Evolutionary conservation across 2,888 invertebrate species (phyloP).

Genomic region (Philopedon plagiatum): DNA sequence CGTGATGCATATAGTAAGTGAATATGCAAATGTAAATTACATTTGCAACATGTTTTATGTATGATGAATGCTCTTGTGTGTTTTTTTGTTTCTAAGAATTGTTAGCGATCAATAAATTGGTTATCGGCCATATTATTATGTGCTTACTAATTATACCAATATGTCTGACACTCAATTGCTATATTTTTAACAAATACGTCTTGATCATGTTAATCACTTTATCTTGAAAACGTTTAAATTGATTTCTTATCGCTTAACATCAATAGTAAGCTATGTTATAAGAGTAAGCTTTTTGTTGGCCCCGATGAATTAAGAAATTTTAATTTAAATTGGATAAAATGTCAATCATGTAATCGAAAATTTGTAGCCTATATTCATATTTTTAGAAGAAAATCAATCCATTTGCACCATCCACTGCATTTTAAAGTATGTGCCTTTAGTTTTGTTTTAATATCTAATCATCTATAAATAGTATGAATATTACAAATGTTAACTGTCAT

Average conservation of each 20-base stretch:
- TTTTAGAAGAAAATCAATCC: no score
- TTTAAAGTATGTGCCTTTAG: no score
- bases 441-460: no score
- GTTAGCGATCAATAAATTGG: constrained; percentile 21
- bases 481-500: no score
- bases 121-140: constrained; percentile 13
- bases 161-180: constrained; percentile 11
- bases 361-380: no score
- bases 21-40: constrained; percentile 31
- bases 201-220: constrained; percentile 17
- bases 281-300: no score
- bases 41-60: constrained; percentile 18
- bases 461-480: not conserved
- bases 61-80: constrained; percentile 11
- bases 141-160: constrained; percentile 21
- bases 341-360: no score
- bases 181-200: constrained; percentile 13
- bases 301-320: no score
- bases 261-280: no score
- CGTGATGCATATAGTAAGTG: constrained; percentile 35
- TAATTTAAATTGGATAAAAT: no score
- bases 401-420: no score
- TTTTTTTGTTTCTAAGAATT: constrained; percentile 22
- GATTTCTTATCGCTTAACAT: no score
- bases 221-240: not conserved